Conservation (phyloP, 2,797 vertebrate genomes). For the Rhinogobio ventralis region DNA sequence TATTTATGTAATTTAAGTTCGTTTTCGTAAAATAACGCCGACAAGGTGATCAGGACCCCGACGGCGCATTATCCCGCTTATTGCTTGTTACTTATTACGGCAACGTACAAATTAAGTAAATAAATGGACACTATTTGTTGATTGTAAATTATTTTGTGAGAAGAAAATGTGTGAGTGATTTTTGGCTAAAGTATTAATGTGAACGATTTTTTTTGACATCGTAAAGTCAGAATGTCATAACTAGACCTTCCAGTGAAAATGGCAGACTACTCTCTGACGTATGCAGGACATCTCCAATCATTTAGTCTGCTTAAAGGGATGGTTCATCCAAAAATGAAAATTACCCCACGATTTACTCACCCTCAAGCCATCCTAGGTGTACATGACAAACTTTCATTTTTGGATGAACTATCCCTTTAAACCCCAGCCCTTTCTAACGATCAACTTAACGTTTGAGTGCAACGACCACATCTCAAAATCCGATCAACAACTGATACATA, state of each 20-base stretch:
- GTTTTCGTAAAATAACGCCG: background rate
- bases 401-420: background rate
- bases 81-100: too few species aligned
- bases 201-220: background rate
- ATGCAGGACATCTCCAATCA: background rate
- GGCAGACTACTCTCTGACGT: background rate
- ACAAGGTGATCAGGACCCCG: background rate
- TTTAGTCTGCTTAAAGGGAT: too few species aligned
- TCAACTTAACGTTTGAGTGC: background rate
- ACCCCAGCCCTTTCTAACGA: background rate
- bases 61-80: background rate
- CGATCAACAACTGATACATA: too few species aligned
- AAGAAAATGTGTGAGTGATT: background rate
- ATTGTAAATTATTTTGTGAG: background rate
- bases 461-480: background rate
- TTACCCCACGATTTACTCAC: too few species aligned
- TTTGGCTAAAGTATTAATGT: background rate
- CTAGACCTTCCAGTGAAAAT: background rate
- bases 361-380: too few species aligned
- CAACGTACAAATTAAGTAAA: background rate
- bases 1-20: background rate
- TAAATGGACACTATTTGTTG: too few species aligned
- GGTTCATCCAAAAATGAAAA: too few species aligned
- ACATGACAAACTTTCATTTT: too few species aligned
- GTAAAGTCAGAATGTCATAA: background rate